Conservation (phyloP, 2,113 vertebrate genomes). For the Ictalurus punctatus region DNA sequence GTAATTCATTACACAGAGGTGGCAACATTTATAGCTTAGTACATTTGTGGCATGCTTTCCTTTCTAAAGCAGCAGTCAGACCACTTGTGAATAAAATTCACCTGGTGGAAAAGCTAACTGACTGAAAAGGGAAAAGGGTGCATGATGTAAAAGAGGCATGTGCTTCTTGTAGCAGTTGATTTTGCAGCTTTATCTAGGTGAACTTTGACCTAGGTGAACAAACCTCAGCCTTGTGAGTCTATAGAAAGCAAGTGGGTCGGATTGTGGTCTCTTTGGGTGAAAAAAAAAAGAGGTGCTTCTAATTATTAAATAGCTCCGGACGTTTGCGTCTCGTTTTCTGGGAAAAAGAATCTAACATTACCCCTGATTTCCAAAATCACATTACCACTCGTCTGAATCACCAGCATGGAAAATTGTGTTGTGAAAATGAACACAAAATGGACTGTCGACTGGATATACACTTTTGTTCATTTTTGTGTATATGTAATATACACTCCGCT, state of each 20-base stretch:
- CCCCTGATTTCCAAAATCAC: neutral
- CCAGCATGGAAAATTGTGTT: neutral
- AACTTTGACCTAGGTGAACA: neutral
- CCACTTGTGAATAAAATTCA: neutral
- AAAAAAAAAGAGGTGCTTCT: too few relatives aligned
- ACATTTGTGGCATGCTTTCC: neutral
- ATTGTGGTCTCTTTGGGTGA: neutral
- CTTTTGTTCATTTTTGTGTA: neutral
- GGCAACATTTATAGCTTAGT: neutral
- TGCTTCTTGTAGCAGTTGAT: neutral
- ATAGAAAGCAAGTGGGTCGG: neutral
- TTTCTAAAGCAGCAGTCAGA: neutral
- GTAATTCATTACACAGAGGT: neutral
- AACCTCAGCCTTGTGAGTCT: neutral
- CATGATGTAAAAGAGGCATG: neutral
- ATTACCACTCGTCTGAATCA: neutral
- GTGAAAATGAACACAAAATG: neutral
- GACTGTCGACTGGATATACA: too few relatives aligned
- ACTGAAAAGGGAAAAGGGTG: neutral
- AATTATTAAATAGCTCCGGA: neutral
- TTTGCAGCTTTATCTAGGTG: neutral
- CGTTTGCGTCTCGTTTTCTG: neutral
- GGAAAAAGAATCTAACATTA: neutral
- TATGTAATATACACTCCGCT: neutral
- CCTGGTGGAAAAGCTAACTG: neutral